Conservation (phyloP, 2,888 invertebrate species). For the Drosophila mettleri region DNA sequence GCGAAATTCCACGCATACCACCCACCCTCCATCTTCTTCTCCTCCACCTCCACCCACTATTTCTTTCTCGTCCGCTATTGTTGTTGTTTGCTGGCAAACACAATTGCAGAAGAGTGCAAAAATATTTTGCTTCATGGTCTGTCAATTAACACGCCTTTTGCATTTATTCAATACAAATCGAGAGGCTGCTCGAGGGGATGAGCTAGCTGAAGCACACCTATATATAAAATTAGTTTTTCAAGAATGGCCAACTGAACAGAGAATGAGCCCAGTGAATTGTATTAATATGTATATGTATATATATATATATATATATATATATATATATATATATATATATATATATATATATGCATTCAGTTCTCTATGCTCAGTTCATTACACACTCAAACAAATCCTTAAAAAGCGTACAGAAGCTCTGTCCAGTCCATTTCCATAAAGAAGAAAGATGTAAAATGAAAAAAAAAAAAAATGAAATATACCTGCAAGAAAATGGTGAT, state of each 20-base stretch:
- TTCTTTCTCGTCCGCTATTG: background rate
- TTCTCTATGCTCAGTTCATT: constrained; percentile 60
- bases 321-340: background rate
- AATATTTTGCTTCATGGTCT: constrained; percentile 75
- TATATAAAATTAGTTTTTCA: constrained; percentile 71
- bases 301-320: background rate
- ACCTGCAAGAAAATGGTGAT: constrained; percentile 47
- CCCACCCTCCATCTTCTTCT: background rate
- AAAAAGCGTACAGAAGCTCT: constrained; percentile 38
- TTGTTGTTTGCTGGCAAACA: constrained; percentile 19
- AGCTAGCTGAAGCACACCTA: constrained; percentile 50
- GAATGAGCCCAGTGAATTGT: constrained; percentile 8
- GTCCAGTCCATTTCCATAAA: constrained; percentile 67
- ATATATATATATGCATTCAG: constrained; percentile 12
- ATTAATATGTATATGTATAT: no score
- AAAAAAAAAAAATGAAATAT: constrained; percentile 47
- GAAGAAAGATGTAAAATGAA: constrained; percentile 51
- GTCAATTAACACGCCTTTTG: constrained; percentile 81
- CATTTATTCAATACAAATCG: constrained; percentile 81
- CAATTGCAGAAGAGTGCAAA: constrained; percentile 63
- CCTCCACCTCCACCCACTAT: background rate
- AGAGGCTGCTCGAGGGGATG: constrained; percentile 29
- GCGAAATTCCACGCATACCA: constrained; percentile 10
- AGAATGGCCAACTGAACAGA: constrained; percentile 41
- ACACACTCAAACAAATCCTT: constrained; percentile 70